Evolutionary conservation across 1,140 invertebrate species (phyloP), one percentile per base, ranked within the genome.

Genomic region (Drosophila tropicalis): DNA sequence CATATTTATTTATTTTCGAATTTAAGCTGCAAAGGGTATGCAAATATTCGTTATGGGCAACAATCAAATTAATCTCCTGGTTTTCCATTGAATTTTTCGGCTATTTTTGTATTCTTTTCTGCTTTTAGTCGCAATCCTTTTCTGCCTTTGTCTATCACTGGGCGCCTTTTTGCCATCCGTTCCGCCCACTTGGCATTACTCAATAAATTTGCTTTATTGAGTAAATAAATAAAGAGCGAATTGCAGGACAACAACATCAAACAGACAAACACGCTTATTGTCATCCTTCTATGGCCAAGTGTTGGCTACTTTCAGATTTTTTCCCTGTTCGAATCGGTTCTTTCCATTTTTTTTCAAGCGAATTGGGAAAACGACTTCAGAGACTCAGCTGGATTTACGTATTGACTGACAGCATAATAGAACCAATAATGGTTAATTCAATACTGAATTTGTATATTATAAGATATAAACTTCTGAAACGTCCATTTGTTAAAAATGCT

Each of bases 131-230:
- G 36, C 36, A 39, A 39, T 70, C 61, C 72, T 13, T 70, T 76
- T 76, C 63, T 68, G 71, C 72, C 74, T 77, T 77, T 77, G 73
- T 77, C 64, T 41, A 67, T 65, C 34, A 58, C 9, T 51, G 17
- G 9, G n/a, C 62, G 22, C 44, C 19, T 29, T 1, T 57, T 13
- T 57, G 39, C 32, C 25, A 12, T 39, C 13, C 63, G 34, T 19
- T 15, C 22, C 19, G 10, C 44, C 22, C 61, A 15, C 69, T 66
- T 57, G 41, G 79, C 61, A 83, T 87, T 87, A 87, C 84, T 82
- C 83, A 82, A 86, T 86, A 87, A 87, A 86, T 86, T 86, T 86
- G 83, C 83, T 87, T 86, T 86, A 86, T 86, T 86, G 84, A 79
- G 83, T 86, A 86, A 86, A 86, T 86, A 86, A 86, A 86, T 86